These are phyloP conservation scores for Cryptocheilus praepositus DNA, from an alignment of 2,888 invertebrate genomes.

Conservation along the genomic window DNA sequence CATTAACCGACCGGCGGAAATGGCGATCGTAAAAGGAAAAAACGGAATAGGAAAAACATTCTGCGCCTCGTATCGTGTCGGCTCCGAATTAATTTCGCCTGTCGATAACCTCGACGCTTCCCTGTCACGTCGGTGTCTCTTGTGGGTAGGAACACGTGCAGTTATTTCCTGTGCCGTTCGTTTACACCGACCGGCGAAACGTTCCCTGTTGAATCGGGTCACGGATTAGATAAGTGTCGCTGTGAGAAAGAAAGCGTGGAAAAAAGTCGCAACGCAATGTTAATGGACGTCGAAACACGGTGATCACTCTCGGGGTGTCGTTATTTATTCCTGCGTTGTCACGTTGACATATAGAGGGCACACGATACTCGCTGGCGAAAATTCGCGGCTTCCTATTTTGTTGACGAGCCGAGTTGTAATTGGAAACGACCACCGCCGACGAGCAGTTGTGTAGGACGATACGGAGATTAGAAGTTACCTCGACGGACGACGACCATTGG, in stretches of 20 bases:
- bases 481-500: background rate
- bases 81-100: conserved; percentile 22
- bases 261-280: background rate
- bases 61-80: background rate
- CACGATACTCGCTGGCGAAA: conserved; percentile 8
- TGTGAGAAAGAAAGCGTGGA: background rate
- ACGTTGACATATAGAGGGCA: background rate
- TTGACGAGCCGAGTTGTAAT: no score
- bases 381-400: background rate
- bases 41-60: background rate
- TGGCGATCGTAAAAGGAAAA: conserved; percentile 42
- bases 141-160: background rate
- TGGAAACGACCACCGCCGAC: no score
- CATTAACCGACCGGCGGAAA: conserved; percentile 47
- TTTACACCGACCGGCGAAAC: no score
- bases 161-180: conserved; percentile 12
- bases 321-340: background rate
- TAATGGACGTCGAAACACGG: no score
- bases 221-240: conserved; percentile 3
- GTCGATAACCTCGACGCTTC: conserved; percentile 3
- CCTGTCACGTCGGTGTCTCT: background rate
- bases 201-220: no score
- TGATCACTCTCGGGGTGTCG: no score
- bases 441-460: conserved; percentile 4
- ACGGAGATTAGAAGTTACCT: conserved; percentile 21